Base-by-base conservation (phyloP, 1,140 invertebrate genomes). In the Physella acuta region DNA sequence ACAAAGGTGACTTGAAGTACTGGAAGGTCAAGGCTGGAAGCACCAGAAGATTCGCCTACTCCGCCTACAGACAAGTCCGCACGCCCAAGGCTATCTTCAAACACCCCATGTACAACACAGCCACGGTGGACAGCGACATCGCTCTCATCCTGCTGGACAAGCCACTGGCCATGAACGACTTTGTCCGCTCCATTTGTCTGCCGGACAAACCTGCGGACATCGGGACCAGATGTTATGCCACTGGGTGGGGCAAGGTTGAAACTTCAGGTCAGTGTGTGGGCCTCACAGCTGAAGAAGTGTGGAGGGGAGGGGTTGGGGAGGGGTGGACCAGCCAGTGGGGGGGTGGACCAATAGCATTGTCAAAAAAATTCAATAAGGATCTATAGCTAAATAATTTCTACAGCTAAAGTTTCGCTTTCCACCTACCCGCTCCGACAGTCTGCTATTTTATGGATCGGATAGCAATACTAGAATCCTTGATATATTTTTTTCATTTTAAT, bases 41-140 rank as follows among this genome's bases (percentile, higher is more conserved):
- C 58, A 77, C 78, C 1, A 64, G 78, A 30, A 64, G 76, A 52
- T n/a, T 71, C 8, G 70, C 74, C 28, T 78, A 73, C 64, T 76
- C 74, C 24, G 44, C 59, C 31, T 72, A 76, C 53, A 53, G 71
- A 31, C 76, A 77, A 53, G 51, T 76, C 17, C 68, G 75, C 44
- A 68, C 72, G 28, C 65, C 72, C 4, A 73, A 71, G 51, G 67
- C 49, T 11, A 49, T 78, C 8, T 66, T 74, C 59, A 49, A 71
- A 16, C 72, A 80, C 60, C 71, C 70, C 3, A 65, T 68, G 4
- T 80, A 71, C 67, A 68, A 68, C 39, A 31, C 60, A 14, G 44
- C 39, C 20, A 95, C 92, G 0, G 92, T 95, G n/a, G 91, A 95
- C 78, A 94, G 94, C 80, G 94, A 97, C 81, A 90, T 97, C 24